Percentiles rank a stretch among this genome's conserved stretches.
phyloP scores from a whole-genome alignment of 2,113 vertebrate species.

The Lasiurus borealis region DNA sequence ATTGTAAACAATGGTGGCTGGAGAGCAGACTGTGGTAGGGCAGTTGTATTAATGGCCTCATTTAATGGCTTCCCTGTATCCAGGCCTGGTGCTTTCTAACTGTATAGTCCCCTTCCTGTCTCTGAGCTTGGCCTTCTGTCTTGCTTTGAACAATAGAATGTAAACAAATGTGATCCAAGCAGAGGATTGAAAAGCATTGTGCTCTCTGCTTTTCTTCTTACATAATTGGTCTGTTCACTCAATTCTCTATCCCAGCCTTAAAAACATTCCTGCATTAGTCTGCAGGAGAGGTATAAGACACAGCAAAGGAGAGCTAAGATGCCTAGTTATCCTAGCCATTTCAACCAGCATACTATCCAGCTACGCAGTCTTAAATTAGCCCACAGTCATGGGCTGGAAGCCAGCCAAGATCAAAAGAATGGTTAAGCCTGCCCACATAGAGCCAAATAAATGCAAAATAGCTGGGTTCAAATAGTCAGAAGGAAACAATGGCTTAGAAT shows the following conservation, averaged over 20 bases:
- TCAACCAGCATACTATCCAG: not conserved
- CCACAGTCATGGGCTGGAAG: not conserved
- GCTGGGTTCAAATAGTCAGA: not conserved
- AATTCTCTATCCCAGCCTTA: not conserved
- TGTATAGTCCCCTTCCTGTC: not conserved
- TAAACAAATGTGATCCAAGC: not conserved
- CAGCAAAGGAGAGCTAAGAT: not conserved
- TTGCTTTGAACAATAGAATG: not conserved
- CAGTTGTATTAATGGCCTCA: not conserved
- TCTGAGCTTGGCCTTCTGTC: not conserved
- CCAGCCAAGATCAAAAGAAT: not conserved
- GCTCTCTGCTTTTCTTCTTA: not conserved
- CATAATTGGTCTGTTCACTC: not conserved
- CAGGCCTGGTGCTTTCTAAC: not conserved
- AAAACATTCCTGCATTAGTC: not conserved
- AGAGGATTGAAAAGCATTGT: not conserved
- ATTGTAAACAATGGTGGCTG: not conserved
- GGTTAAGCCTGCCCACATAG: not conserved
- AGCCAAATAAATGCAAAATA: not conserved
- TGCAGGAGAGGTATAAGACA: not conserved
- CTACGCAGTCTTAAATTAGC: not conserved
- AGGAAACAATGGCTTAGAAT: not conserved
- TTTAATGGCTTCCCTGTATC: not conserved
- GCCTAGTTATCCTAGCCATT: too few species aligned
- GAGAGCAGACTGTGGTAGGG: not conserved